Evolutionary conservation across 2,888 invertebrate species (phyloP).

Genomic region (Drosophila borborema): DNA sequence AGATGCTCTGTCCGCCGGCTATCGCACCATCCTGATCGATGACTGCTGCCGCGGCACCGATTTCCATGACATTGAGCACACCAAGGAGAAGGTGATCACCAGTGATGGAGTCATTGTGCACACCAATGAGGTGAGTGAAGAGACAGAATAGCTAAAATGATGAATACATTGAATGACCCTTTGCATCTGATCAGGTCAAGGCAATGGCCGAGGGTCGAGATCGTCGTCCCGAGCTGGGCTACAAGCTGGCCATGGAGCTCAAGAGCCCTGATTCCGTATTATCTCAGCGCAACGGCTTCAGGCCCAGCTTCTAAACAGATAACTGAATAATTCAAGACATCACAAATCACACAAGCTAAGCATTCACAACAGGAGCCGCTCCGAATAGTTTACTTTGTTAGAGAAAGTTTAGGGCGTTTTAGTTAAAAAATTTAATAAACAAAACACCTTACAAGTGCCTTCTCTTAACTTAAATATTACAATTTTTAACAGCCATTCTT

Average conservation of each 20-base stretch:
- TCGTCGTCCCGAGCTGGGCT: conserved; percentile 94
- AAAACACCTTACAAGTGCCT: neutral
- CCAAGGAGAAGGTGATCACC: conserved; percentile 90
- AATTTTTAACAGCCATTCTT: neutral
- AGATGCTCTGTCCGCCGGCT: conserved; percentile 95
- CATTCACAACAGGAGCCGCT: conserved; percentile 32
- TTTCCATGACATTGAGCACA: conserved; percentile 92
- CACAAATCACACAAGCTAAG: conserved; percentile 35
- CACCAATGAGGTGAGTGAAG: conserved; percentile 88
- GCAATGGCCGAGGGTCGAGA: conserved; percentile 95
- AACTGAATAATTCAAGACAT: conserved; percentile 5
- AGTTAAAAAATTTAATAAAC: neutral
- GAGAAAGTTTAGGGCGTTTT: conserved; percentile 31
- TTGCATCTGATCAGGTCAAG: conserved; percentile 87
- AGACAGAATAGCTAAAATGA: accelerated
- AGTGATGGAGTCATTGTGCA: conserved; percentile 93
- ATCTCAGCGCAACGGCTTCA: conserved; percentile 82
- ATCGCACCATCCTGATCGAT: conserved; percentile 94
- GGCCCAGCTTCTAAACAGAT: conserved; percentile 65
- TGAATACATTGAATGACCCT: neutral
- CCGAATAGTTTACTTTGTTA: conserved; percentile 40
- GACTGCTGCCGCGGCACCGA: conserved; percentile 96
- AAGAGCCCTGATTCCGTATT: conserved; percentile 87
- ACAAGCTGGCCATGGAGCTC: conserved; percentile 94
- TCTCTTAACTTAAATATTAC: conserved; percentile 19